These are phyloP conservation scores for Spodoptera exigua DNA, from an alignment of 2,888 invertebrate genomes.

Conservation along the genomic window DNA sequence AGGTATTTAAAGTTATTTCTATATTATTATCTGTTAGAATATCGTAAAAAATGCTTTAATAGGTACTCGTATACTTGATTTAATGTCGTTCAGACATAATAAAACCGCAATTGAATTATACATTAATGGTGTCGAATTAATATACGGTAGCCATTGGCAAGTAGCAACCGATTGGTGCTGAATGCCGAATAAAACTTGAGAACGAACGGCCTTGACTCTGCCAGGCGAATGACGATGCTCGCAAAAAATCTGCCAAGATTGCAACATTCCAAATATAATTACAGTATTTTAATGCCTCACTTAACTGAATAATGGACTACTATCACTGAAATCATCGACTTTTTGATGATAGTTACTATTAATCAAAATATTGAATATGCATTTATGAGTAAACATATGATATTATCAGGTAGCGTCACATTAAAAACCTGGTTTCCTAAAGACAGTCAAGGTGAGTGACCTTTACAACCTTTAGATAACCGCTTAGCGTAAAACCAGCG, in stretches of 20 bases:
- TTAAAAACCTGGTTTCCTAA: slow-evolving; percentile 22
- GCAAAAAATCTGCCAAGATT: slow-evolving; percentile 58
- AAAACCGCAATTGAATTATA: slow-evolving; percentile 55
- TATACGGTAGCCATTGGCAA: slow-evolving; percentile 59
- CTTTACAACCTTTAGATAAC: slow-evolving; percentile 14
- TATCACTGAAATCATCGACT: neutral
- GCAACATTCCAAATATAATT: slow-evolving; percentile 50
- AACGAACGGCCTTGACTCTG: slow-evolving; percentile 73
- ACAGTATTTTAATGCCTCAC: slow-evolving; percentile 17
- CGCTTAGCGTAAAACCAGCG: slow-evolving; percentile 28
- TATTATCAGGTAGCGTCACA: slow-evolving; percentile 27
- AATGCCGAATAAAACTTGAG: slow-evolving; percentile 45
- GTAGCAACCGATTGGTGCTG: slow-evolving; percentile 56
- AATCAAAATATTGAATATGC: slow-evolving; percentile 16
- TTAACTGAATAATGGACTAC: neutral
- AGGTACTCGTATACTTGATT: slow-evolving; percentile 45
- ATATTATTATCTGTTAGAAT: no score
- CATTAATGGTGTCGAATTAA: slow-evolving; percentile 56
- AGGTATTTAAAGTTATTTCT: no score
- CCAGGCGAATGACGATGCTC: slow-evolving; percentile 51
- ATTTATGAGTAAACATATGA: slow-evolving; percentile 2
- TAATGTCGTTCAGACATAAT: slow-evolving; percentile 52
- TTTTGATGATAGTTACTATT: neutral
- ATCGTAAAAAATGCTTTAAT: slow-evolving; percentile 16
- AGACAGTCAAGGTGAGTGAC: slow-evolving; percentile 40